Conservation (phyloP, 1,140 invertebrate species). For the Drosophila setifemur region DNA sequence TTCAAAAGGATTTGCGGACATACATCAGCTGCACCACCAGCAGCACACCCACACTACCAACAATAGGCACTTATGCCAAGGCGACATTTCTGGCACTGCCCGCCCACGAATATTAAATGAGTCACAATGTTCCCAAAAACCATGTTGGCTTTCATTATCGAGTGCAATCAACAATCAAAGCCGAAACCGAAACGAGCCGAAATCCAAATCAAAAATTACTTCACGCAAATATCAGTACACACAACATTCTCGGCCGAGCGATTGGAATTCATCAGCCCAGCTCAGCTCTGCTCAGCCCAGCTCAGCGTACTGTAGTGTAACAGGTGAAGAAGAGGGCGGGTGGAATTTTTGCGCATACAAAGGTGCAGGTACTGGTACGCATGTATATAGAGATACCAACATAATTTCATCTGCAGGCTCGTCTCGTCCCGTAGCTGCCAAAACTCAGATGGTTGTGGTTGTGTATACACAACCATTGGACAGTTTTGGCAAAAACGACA, state of each 20-base stretch:
- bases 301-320: constrained; percentile 51
- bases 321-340: constrained; percentile 69
- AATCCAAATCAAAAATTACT: constrained; percentile 32
- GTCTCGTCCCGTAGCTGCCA: constrained; percentile 18
- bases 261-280: constrained; percentile 22
- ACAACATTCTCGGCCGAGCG: constrained; percentile 13
- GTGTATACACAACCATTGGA: constrained; percentile 10
- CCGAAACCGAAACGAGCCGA: not conserved
- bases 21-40: constrained; percentile 1
- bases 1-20: constrained; percentile 7
- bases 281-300: constrained; percentile 29
- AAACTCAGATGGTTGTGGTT: constrained; percentile 9
- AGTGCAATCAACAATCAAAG: constrained; percentile 15
- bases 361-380: constrained; percentile 41
- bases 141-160: constrained; percentile 20
- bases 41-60: not conserved
- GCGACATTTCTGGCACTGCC: constrained; percentile 27
- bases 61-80: constrained; percentile 17
- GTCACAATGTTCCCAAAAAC: constrained; percentile 31
- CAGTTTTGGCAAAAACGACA: constrained; percentile 13
- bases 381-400: constrained; percentile 55
- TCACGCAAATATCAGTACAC: constrained; percentile 22
- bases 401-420: constrained; percentile 48
- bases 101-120: constrained; percentile 31
- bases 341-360: constrained; percentile 57